Conservation (phyloP, 2,888 invertebrate genomes). For the Pecten maximus region DNA sequence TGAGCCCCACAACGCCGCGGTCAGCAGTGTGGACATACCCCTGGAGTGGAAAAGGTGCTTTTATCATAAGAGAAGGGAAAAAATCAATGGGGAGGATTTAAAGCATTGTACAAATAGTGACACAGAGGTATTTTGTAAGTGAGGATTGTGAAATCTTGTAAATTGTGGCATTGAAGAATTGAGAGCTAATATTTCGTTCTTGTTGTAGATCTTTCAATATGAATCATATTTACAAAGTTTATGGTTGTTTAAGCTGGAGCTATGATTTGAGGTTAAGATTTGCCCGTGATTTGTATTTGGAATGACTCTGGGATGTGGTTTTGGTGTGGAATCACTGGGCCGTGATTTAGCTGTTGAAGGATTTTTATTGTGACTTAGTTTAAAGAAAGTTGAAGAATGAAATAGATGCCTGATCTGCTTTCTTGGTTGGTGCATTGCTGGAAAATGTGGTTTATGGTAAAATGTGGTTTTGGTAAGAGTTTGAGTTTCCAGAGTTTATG, state of each 20-base stretch:
- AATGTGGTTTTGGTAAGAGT: no score
- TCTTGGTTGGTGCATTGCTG: no score
- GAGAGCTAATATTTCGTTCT: neutral
- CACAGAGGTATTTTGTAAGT: neutral
- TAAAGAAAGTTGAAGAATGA: neutral
- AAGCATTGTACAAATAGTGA: neutral
- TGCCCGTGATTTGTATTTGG: neutral
- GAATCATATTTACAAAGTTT: neutral
- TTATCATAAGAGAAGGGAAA: neutral
- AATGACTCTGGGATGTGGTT: neutral
- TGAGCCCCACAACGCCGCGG: neutral
- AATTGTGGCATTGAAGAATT: neutral
- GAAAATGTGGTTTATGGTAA: no score
- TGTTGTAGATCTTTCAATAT: neutral
- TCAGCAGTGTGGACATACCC: neutral
- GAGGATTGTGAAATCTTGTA: neutral
- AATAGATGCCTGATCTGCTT: no score
- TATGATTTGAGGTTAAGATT: neutral
- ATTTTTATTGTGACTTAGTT: neutral
- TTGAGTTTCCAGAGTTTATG: no score
- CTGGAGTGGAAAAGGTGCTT: neutral
- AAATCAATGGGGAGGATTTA: constrained; percentile 20
- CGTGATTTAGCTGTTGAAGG: neutral
- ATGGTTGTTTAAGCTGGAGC: neutral
- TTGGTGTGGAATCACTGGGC: no score